Evolutionary conservation across 92 coral and sea anemone species (phyloP).

Genomic region (Palythoa grandis): DNA sequence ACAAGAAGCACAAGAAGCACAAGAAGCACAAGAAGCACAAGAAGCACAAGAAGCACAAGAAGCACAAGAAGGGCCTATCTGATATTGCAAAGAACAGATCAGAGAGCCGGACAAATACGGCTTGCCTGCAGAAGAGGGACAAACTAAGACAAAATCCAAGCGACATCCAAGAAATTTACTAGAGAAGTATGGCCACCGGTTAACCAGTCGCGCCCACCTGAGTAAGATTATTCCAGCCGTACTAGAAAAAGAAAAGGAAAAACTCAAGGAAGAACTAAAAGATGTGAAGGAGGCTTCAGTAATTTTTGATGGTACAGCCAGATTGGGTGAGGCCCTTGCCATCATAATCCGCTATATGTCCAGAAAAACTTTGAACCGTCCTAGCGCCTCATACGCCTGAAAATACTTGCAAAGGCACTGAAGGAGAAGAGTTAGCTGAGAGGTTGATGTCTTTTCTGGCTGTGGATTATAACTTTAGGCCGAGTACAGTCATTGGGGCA

Average conservation of each 20-base stretch:
- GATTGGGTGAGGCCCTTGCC: constrained; percentile 61
- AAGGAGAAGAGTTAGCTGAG: constrained; percentile 61
- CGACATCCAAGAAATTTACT: constrained; percentile 41
- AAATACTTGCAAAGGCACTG: constrained; percentile 56
- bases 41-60: constrained; percentile 42
- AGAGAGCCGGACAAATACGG: constrained; percentile 57
- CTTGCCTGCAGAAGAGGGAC: constrained; percentile 54
- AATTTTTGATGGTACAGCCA: constrained; percentile 57
- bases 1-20: constrained; percentile 42
- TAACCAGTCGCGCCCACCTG: constrained; percentile 50
- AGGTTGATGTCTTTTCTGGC: constrained; percentile 56
- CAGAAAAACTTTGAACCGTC: constrained; percentile 55
- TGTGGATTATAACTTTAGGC: constrained; percentile 52
- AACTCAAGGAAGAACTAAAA: constrained; percentile 40
- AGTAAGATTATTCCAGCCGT: constrained; percentile 51
- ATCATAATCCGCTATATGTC: constrained; percentile 41
- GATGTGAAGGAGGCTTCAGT: constrained; percentile 49
- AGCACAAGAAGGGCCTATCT: constrained; percentile 40
- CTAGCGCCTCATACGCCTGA: constrained; percentile 56
- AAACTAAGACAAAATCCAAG: too few species aligned
- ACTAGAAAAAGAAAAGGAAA: constrained; percentile 50
- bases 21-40: constrained; percentile 49
- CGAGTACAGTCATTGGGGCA: constrained; percentile 44
- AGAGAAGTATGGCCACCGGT: constrained; percentile 60
- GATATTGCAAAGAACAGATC: constrained; percentile 33